Evolutionary conservation across 2,888 invertebrate species (phyloP).

Genomic region (Folsomia candida): DNA sequence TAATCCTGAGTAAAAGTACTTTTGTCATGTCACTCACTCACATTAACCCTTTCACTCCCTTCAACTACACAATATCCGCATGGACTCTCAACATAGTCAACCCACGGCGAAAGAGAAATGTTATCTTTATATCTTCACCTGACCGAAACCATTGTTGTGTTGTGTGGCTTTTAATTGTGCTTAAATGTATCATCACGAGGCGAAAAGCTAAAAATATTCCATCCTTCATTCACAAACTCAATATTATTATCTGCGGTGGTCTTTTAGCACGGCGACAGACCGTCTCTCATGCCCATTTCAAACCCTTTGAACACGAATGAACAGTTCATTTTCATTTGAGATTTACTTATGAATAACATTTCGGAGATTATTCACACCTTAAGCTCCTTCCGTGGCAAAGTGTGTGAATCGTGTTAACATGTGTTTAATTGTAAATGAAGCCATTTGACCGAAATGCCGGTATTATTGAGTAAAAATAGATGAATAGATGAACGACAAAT

Average conservation of each 20-base stretch:
- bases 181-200: background rate
- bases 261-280: background rate
- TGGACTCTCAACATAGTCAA: too few relatives aligned
- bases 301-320: background rate
- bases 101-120: too few relatives aligned
- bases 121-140: background rate
- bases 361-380: background rate
- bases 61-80: too few relatives aligned
- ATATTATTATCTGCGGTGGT: background rate
- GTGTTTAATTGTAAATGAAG: background rate
- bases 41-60: too few relatives aligned
- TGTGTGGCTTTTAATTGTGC: background rate
- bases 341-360: background rate
- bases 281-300: background rate
- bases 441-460: background rate
- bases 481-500: background rate
- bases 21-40: too few relatives aligned
- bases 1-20: too few relatives aligned
- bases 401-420: background rate
- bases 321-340: constrained; percentile 2
- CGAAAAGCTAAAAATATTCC: background rate
- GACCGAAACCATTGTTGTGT: background rate
- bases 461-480: background rate
- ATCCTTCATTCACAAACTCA: background rate
- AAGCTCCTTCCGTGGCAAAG: background rate